A percentile compares a stretch with the other conserved stretches of the same genome.
These are phyloP conservation scores for Tachyglossus aculeatus DNA, from an alignment of 2,797 vertebrate genomes.

Conservation along the genomic window DNA sequence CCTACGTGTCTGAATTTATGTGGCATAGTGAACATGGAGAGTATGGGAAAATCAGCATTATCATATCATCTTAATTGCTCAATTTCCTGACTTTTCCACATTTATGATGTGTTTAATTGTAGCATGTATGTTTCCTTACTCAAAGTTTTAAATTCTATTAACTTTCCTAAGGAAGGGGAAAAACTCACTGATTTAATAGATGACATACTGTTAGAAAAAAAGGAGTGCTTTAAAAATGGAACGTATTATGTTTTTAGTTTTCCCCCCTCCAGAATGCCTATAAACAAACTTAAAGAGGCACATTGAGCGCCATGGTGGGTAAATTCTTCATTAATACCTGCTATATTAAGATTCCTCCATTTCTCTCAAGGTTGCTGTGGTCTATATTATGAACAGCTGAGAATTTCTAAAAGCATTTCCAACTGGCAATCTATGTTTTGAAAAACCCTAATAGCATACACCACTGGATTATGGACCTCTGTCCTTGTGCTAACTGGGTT, in stretches of 20 bases:
- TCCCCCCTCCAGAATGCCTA: conserved; percentile 20
- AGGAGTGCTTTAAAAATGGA: not conserved
- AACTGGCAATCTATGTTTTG: too few species aligned
- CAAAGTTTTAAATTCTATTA: not conserved
- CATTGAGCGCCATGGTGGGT: conserved; percentile 9
- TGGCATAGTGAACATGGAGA: not conserved
- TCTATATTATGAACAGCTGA: conserved; percentile 37
- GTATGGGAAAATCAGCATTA: not conserved
- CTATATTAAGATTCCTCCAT: conserved; percentile 40
- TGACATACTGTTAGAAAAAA: not conserved
- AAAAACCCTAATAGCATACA: too few species aligned
- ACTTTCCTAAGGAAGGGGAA: not conserved
- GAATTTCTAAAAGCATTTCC: conserved; percentile 18
- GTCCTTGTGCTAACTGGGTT: too few species aligned
- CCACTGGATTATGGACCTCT: too few species aligned
- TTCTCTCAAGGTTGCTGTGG: not conserved
- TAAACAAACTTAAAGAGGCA: conserved; percentile 32
- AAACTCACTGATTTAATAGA: not conserved
- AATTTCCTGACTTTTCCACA: not conserved
- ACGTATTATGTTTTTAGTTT: conserved; percentile 17
- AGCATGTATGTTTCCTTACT: not conserved
- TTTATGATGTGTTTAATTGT: not conserved
- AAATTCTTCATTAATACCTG: conserved; percentile 51
- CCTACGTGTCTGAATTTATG: not conserved
- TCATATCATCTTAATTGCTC: not conserved